Percentiles rank a stretch among this genome's conserved stretches.
Evolutionary conservation across 2,797 vertebrate species (phyloP).

Genomic region (Hirundo rustica): DNA sequence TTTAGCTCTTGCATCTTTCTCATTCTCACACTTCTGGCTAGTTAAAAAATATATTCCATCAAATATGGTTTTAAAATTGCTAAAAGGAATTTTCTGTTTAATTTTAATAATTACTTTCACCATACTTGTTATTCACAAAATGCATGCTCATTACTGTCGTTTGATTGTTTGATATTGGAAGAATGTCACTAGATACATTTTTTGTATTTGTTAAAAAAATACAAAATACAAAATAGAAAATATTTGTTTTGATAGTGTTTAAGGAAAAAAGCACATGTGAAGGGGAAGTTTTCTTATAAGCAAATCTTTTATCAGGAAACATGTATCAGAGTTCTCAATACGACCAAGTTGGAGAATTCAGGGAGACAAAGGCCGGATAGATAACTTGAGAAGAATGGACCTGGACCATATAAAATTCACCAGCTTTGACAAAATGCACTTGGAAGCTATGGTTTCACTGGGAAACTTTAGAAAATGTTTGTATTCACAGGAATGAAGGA

Average conservation of each 20-base stretch:
- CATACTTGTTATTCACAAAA: background rate
- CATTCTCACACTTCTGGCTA: background rate
- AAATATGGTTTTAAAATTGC: slow-evolving; percentile 10
- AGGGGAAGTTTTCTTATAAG: background rate
- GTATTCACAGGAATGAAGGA: background rate
- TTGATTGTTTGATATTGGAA: slow-evolving; percentile 23
- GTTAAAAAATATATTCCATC: slow-evolving; percentile 10
- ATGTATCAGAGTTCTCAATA: background rate
- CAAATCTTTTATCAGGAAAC: background rate
- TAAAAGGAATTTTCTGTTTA: slow-evolving; percentile 18
- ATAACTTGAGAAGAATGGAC: background rate
- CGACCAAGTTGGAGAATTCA: background rate
- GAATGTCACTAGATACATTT: background rate
- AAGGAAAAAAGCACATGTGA: background rate
- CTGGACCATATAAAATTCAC: background rate
- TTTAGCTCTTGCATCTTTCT: slow-evolving; percentile 37
- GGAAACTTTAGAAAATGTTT: background rate
- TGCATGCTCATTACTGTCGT: background rate
- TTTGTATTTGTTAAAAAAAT: background rate
- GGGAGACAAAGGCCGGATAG: background rate
- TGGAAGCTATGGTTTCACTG: background rate
- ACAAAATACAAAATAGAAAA: too few relatives aligned
- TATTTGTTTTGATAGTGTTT: slow-evolving; percentile 3
- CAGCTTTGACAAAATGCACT: background rate
- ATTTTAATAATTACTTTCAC: slow-evolving; percentile 13